Evolutionary conservation across 2,113 vertebrate genomes (phyloP).

Genomic region (Malaclemys terrapin): DNA sequence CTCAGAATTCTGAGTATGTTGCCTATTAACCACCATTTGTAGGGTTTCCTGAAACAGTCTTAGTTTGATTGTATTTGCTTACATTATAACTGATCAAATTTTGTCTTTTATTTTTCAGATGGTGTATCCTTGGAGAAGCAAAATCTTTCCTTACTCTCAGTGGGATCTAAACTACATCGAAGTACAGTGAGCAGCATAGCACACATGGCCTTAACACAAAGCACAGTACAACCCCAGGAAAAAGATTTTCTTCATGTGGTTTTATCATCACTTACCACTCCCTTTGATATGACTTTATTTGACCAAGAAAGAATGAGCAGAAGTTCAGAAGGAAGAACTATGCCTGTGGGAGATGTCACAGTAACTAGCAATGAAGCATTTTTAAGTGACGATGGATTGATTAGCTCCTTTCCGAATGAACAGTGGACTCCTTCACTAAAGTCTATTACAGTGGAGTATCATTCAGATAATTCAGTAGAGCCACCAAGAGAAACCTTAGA

Average conservation of each 20-base stretch:
- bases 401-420: constrained; percentile 75
- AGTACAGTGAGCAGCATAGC: constrained; percentile 62
- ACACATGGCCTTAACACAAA: constrained; percentile 80
- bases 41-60: background rate
- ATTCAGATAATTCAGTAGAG: constrained; percentile 49
- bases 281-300: constrained; percentile 66
- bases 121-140: constrained; percentile 63
- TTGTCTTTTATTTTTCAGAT: constrained; percentile 72
- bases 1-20: background rate
- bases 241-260: constrained; percentile 37
- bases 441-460: constrained; percentile 29
- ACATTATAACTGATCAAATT: background rate
- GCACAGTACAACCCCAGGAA: constrained; percentile 68
- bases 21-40: background rate
- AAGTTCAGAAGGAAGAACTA: constrained; percentile 42
- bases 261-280: constrained; percentile 44
- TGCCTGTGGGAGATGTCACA: background rate
- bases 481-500: constrained; percentile 40
- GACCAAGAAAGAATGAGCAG: constrained; percentile 40
- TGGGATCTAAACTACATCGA: constrained; percentile 61
- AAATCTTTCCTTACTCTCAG: constrained; percentile 66
- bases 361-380: constrained; percentile 69
- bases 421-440: constrained; percentile 69
- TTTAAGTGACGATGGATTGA: constrained; percentile 67
- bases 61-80: background rate